These are phyloP conservation scores for Palloptera scutellata DNA, from an alignment of 2,888 invertebrate species.

Conservation along the genomic window DNA sequence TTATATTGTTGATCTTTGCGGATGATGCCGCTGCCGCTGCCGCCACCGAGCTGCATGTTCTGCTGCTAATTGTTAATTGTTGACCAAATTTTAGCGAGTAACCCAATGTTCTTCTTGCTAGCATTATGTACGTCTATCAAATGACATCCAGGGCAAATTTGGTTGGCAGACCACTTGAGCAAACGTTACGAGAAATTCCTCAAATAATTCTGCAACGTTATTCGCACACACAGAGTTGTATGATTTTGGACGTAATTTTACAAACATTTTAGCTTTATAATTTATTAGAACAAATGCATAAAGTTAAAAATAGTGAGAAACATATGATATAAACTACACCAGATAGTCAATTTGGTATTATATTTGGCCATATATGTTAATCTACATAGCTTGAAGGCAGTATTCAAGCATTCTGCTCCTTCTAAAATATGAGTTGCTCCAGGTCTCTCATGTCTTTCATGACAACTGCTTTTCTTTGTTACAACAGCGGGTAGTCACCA, in stretches of 20 bases:
- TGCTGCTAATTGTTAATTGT: not conserved
- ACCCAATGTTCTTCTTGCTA: not conserved
- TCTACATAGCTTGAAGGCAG: too few species aligned
- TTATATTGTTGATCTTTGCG: too few species aligned
- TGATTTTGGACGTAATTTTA: not conserved
- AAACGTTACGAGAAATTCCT: not conserved
- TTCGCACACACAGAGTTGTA: not conserved
- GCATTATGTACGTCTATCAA: not conserved
- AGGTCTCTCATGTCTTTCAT: too few species aligned
- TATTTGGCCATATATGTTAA: too few species aligned
- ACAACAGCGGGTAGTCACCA: too few species aligned
- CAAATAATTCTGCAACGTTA: not conserved
- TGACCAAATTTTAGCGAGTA: not conserved
- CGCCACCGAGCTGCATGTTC: not conserved
- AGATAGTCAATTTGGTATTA: too few species aligned
- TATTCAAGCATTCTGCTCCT: too few species aligned
- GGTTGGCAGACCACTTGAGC: not conserved
- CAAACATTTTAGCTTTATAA: not conserved
- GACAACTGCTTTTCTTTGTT: too few species aligned
- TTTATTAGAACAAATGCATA: too few species aligned
- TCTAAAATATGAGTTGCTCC: too few species aligned
- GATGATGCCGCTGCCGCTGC: conserved; percentile 5
- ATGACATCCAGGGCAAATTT: not conserved
- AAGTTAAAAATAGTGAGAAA: too few species aligned
- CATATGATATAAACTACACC: too few species aligned